Evolutionary conservation across 1,140 invertebrate species (phyloP).

Genomic region (Philaenus spumarius): DNA sequence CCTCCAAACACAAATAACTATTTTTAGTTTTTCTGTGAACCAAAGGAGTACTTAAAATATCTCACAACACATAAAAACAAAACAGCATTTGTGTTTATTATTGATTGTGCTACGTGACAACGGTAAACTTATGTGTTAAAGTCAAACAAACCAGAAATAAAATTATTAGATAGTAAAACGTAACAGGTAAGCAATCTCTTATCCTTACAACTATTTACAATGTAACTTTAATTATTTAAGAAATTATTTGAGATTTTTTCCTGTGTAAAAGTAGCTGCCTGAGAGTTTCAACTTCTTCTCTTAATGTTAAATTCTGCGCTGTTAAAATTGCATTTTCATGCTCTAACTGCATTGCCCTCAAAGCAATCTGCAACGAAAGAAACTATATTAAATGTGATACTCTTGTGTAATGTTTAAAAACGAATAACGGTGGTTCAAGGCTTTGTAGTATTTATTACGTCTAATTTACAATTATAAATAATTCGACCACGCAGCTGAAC

Average conservation of each 20-base stretch:
- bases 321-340: constrained; percentile 79
- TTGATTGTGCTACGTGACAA: too few species aligned
- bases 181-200: not conserved
- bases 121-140: not conserved
- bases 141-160: not conserved
- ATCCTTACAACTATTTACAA: not conserved
- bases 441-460: too few species aligned
- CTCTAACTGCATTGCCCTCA: constrained; percentile 70
- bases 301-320: constrained; percentile 67
- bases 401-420: too few species aligned
- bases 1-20: too few species aligned
- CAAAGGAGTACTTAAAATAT: too few species aligned
- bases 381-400: too few species aligned
- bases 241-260: constrained; percentile 5
- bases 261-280: constrained; percentile 48
- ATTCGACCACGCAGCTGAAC: too few species aligned
- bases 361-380: constrained; percentile 64
- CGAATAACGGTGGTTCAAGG: too few species aligned
- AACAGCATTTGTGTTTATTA: too few species aligned
- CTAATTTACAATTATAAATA: too few species aligned
- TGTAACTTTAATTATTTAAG: not conserved
- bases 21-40: too few species aligned
- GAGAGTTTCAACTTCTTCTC: constrained; percentile 71
- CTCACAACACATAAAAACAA: too few species aligned
- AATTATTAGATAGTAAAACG: not conserved